Evolutionary conservation across 2,797 vertebrate genomes (phyloP), one percentile per base, ranked within the genome.

Genomic region (Siniperca obscura): DNA sequence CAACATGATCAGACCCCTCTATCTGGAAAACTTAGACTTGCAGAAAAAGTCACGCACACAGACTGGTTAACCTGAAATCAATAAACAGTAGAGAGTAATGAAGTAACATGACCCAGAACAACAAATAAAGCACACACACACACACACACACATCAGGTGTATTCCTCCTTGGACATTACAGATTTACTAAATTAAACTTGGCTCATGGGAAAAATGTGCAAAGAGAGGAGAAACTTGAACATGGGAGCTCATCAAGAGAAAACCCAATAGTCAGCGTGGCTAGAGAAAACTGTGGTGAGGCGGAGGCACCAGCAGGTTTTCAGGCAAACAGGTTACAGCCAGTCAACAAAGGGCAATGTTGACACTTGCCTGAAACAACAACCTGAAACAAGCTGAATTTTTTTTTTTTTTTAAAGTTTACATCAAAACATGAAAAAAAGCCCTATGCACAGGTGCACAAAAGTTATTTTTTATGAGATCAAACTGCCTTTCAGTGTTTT

Each of bases 191-290:
- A 53, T 62, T n/a, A 30, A 73, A 77, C 21, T 27, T n/a, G 75
- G 48, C 34, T 25, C 7, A 1, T 34, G 14, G 38, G 25, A n/a
- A 57, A 27, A 53, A 46, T 1, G 87, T 89, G 80, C 30, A 94
- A 92, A 93, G 87, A 93, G 93, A 94, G 90, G 93, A 91, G 92
- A 91, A 89, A 93, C 90, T 84, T 89, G 92, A 94, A 89, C 91
- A 92, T 89, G 93, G 90, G 30, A 53, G 91, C 94, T 94, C 93
- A 93, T 93, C 91, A 89, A 90, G 59, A 78, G 94, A 95, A 96
- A 96, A 96, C 94, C 93, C 12, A 55, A 27, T 27, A 48, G 14
- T 12, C n/a, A 65, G 16, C 9, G n/a, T 66, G 30, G 40, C 10
- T 21, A 4, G 19, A 65, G 10, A 8, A 30, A 36, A 96, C 96